Evolutionary conservation across 2,797 vertebrate genomes (phyloP).

Genomic region (Streptopelia turtur): DNA sequence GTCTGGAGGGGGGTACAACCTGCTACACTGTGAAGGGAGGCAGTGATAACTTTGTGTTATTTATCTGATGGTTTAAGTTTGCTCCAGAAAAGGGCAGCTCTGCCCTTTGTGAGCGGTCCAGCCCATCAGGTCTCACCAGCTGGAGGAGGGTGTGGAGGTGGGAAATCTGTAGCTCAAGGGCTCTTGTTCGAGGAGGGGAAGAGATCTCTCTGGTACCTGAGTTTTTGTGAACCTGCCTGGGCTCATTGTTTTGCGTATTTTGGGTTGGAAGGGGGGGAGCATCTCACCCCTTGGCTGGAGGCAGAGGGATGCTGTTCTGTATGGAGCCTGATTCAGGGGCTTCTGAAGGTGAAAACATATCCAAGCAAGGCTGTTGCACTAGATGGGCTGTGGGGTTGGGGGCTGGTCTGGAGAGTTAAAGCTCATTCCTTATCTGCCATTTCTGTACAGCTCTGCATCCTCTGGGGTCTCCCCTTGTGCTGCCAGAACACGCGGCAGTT

Average conservation of each 20-base stretch:
- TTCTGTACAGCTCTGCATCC: neutral
- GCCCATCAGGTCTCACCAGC: too few species aligned
- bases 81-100: neutral
- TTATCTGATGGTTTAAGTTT: neutral
- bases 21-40: neutral
- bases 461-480: neutral
- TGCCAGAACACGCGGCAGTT: neutral
- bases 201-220: accelerated
- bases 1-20: neutral
- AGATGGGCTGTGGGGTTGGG: accelerated
- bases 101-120: neutral
- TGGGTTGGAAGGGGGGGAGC: neutral
- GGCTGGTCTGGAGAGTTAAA: neutral
- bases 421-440: neutral
- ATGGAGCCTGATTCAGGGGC: neutral
- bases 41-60: accelerated
- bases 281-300: neutral
- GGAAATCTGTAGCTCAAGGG: neutral
- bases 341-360: neutral
- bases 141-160: too few species aligned
- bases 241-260: accelerated
- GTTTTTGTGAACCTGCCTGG: neutral
- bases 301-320: neutral
- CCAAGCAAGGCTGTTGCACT: accelerated
- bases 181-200: neutral